A percentile compares a stretch with the other conserved stretches of the same genome.
Evolutionary conservation across 2,113 vertebrate genomes (phyloP).

Genomic region (Archilochus colubris): DNA sequence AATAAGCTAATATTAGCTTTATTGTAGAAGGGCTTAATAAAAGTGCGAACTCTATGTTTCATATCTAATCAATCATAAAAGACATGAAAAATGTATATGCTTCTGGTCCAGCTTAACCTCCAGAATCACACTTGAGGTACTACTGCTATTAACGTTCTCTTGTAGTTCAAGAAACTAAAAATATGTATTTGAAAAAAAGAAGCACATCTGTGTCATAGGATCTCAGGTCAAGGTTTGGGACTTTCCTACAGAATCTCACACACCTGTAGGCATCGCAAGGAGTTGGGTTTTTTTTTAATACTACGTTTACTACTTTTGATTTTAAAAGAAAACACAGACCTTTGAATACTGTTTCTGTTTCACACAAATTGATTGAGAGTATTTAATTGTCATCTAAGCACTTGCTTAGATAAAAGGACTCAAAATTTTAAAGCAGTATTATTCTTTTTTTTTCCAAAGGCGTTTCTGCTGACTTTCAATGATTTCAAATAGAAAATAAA

Average conservation of each 20-base stretch:
- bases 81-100: not conserved
- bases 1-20: not conserved
- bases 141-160: constrained; percentile 1
- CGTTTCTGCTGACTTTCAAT: not conserved
- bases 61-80: not conserved
- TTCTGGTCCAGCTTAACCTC: constrained; percentile 15
- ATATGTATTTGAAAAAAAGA: constrained; percentile 32
- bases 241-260: not conserved
- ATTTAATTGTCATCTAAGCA: not conserved
- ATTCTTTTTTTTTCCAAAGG: not conserved
- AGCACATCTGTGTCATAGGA: constrained; percentile 1
- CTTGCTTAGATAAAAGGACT: not conserved
- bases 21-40: not conserved
- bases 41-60: not conserved
- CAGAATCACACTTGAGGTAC: constrained; percentile 18
- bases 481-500: not conserved
- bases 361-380: not conserved
- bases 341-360: not conserved
- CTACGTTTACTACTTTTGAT: not conserved
- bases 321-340: not conserved
- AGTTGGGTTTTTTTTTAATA: not conserved
- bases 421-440: not conserved
- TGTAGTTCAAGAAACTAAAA: constrained; percentile 40
- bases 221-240: not conserved
- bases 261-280: not conserved